Evolutionary conservation across 2,113 vertebrate species (phyloP).

Genomic region (Speoplatyrhinus poulsoni): DNA sequence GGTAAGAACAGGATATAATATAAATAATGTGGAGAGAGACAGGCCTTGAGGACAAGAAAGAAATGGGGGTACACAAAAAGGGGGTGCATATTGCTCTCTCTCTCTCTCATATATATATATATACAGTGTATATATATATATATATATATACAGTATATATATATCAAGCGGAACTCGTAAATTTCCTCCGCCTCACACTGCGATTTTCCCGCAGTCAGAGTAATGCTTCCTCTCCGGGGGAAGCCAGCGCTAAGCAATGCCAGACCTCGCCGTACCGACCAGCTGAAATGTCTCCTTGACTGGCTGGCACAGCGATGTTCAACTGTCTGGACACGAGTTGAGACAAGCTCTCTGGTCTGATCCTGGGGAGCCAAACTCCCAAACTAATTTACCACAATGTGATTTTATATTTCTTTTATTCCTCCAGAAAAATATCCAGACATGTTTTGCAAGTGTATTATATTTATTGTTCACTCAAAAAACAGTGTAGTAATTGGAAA

Average conservation of each 20-base stretch:
- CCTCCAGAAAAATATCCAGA: not conserved
- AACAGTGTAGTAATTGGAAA: not conserved
- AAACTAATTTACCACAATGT: not conserved
- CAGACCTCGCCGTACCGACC: not conserved
- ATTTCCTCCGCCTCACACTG: constrained; percentile 54
- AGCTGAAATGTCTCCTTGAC: not conserved
- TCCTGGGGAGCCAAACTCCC: no score
- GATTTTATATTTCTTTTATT: not conserved
- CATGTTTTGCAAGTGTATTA: not conserved
- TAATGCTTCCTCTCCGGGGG: constrained; percentile 59
- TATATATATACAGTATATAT: constrained; percentile 37
- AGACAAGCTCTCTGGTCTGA: no score
- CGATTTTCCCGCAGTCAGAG: constrained; percentile 67
- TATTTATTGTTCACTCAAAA: no score
- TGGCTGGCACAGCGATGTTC: no score
- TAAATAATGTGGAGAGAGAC: constrained; percentile 31
- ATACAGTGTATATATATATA: constrained; percentile 25
- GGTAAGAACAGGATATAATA: constrained; percentile 23
- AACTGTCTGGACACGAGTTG: no score
- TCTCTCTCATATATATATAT: constrained; percentile 43
- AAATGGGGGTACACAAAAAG: not conserved
- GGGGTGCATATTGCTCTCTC: constrained; percentile 9
- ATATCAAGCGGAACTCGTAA: constrained; percentile 65
- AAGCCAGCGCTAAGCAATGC: constrained; percentile 1
- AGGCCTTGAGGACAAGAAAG: constrained; percentile 7